These are phyloP conservation scores for Cyanistes caeruleus DNA, from an alignment of 2,113 vertebrate genomes.

Conservation along the genomic window DNA sequence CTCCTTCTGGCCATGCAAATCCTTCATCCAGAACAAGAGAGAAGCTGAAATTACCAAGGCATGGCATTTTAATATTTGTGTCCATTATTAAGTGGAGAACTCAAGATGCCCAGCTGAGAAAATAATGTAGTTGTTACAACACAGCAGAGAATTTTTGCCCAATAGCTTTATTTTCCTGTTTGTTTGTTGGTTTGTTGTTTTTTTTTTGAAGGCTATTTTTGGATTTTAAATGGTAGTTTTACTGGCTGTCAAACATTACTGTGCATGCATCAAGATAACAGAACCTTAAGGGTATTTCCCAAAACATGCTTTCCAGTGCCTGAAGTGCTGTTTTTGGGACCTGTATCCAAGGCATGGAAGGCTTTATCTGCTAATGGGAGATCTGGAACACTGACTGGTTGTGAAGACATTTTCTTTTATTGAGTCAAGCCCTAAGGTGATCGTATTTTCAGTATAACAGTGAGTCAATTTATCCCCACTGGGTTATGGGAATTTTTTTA, in stretches of 20 bases:
- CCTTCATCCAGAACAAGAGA: neutral
- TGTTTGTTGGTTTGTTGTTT: neutral
- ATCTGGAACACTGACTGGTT: neutral
- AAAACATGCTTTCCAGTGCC: neutral
- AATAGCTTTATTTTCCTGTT: neutral
- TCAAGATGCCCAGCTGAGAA: neutral
- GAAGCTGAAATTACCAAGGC: neutral
- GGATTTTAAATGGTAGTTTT: neutral
- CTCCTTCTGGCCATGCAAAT: neutral
- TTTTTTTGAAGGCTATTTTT: neutral
- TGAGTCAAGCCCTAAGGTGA: conserved; percentile 10
- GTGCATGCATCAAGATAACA: neutral
- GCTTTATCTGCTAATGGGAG: neutral
- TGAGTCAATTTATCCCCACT: conserved; percentile 16
- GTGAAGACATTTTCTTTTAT: neutral
- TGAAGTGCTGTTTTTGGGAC: neutral
- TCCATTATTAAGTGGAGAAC: neutral
- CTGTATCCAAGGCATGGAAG: neutral
- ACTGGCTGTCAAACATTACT: neutral
- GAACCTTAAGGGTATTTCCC: neutral
- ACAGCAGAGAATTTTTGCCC: neutral
- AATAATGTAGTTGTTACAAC: neutral
- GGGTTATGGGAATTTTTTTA: neutral
- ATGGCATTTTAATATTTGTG: neutral
- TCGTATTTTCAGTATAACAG: conserved; percentile 6